These are phyloP conservation scores for Lasioglossum lativentre DNA, from an alignment of 2,888 invertebrate species.

Conservation along the genomic window DNA sequence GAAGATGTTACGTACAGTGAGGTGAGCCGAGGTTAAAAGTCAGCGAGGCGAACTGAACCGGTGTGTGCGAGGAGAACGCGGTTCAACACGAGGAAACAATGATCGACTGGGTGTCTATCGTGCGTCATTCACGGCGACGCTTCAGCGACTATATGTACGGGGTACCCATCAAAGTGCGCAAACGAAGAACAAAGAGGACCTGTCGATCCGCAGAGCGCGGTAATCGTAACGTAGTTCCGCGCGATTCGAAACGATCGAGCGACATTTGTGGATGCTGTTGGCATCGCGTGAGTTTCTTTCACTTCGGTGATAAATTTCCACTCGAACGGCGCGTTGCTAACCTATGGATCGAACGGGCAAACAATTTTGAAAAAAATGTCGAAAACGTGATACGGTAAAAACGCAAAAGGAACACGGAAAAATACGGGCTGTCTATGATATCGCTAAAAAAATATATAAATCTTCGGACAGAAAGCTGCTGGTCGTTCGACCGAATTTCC, in stretches of 20 bases:
- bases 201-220: constrained; percentile 21
- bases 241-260: constrained; percentile 24
- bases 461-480: not conserved
- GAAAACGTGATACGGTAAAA: not conserved
- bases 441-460: not conserved
- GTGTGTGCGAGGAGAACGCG: constrained; percentile 6
- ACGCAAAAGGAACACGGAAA: not conserved
- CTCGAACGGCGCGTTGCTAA: not conserved
- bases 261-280: constrained; percentile 73
- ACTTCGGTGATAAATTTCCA: not conserved
- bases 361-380: constrained; percentile 21
- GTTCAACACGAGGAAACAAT: constrained; percentile 81
- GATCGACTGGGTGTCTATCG: constrained; percentile 93
- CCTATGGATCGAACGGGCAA: not conserved
- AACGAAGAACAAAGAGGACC: constrained; percentile 85
- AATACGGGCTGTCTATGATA: not conserved
- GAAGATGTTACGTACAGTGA: not conserved
- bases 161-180: constrained; percentile 88
- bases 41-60: not conserved
- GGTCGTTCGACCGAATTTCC: not conserved
- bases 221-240: constrained; percentile 40
- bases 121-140: constrained; percentile 89
- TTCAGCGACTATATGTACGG: constrained; percentile 90
- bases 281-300: constrained; percentile 74
- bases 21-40: not conserved